A percentile compares a stretch with the other conserved stretches of the same genome.
Conservation (phyloP, 2,113 vertebrate genomes). For the Ptyas mucosa region DNA sequence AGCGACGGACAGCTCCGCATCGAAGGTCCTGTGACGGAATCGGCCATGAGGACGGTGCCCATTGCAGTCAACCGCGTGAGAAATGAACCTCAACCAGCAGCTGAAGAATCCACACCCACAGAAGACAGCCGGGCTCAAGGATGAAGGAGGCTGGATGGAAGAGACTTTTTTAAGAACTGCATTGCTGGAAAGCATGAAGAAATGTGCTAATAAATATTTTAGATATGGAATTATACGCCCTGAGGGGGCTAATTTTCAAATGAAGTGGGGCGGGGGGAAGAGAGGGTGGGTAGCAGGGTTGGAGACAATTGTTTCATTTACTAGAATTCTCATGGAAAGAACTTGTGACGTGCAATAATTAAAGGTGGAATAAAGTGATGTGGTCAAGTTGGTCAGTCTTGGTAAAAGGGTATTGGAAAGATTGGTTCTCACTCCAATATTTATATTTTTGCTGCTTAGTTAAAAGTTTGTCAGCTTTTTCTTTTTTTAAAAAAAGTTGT, state of each 20-base stretch:
- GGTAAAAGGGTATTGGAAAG: not conserved
- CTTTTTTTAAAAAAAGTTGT: not conserved
- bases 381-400: not conserved
- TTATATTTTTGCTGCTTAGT: not conserved
- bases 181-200: not conserved
- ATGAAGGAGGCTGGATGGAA: not conserved
- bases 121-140: not conserved
- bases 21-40: not conserved
- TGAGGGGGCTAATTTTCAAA: not conserved
- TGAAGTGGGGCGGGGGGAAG: too few relatives aligned
- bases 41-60: not conserved
- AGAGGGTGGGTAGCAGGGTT: not conserved
- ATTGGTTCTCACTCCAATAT: not conserved
- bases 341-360: not conserved
- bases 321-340: not conserved
- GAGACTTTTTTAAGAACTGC: not conserved
- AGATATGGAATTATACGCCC: not conserved
- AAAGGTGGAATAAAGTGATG: not conserved
- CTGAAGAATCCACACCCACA: not conserved
- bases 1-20: constrained; percentile 35
- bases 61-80: not conserved
- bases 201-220: not conserved
- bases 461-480: not conserved
- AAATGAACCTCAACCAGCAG: not conserved
- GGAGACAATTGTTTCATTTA: not conserved